These are phyloP conservation scores for Sebastes minor DNA, from an alignment of 2,797 vertebrate genomes.

Conservation along the genomic window DNA sequence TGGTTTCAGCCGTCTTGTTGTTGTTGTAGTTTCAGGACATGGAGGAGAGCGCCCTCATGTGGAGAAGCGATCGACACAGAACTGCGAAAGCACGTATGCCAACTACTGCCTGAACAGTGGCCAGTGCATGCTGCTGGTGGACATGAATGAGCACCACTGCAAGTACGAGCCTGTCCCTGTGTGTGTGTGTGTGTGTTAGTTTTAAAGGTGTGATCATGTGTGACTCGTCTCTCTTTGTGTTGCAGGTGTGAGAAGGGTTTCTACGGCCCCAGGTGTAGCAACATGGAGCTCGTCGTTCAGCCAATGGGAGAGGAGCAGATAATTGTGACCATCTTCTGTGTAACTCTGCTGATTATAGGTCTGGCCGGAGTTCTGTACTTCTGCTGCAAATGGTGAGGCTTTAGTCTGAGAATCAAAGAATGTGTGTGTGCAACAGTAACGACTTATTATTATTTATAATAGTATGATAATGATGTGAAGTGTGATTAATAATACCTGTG, in stretches of 20 bases:
- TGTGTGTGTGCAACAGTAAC: neutral
- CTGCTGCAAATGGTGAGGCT: conserved; percentile 72
- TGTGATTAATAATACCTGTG: neutral
- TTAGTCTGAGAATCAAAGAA: neutral
- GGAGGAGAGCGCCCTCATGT: conserved; percentile 56
- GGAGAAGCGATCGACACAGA: conserved; percentile 42
- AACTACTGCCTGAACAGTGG: conserved; percentile 75
- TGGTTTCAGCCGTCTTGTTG: neutral
- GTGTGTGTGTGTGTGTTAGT: neutral
- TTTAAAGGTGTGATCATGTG: neutral
- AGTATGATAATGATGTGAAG: neutral
- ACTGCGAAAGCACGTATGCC: conserved; percentile 58
- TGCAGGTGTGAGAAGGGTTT: conserved; percentile 76
- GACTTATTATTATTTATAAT: too few relatives aligned
- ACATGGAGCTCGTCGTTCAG: conserved; percentile 41
- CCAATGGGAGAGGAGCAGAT: conserved; percentile 63
- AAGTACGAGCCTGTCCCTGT: conserved; percentile 53
- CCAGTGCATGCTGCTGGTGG: conserved; percentile 73
- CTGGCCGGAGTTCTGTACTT: conserved; percentile 70
- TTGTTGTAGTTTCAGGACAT: conserved; percentile 31
- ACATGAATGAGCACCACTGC: conserved; percentile 71
- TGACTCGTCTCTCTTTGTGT: conserved; percentile 13
- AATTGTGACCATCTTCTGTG: conserved; percentile 64
- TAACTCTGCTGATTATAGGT: conserved; percentile 65
- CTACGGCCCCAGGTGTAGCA: conserved; percentile 67